Percentiles rank a stretch among this genome's conserved stretches.
Conservation (phyloP, 2,888 invertebrate species). For the Phaedon cochleariae region DNA sequence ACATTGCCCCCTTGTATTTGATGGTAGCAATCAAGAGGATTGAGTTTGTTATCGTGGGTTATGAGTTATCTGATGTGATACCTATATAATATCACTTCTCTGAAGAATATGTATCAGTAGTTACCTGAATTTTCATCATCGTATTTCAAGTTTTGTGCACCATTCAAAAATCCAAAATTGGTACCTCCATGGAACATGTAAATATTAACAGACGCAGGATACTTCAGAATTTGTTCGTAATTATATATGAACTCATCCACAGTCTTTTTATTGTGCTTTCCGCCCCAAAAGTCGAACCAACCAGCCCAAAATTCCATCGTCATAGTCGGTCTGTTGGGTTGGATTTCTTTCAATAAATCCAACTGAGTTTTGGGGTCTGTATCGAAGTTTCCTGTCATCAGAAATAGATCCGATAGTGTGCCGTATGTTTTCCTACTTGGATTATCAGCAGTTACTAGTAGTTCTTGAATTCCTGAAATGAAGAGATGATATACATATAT, state of each 20-base stretch:
- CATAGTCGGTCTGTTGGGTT: constrained; percentile 65
- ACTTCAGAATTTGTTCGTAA: constrained; percentile 46
- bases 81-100: no score
- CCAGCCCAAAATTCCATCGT: constrained; percentile 69
- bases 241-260: constrained; percentile 39
- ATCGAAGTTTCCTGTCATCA: constrained; percentile 66
- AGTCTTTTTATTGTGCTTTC: constrained; percentile 44
- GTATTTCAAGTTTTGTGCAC: constrained; percentile 42
- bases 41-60: no score
- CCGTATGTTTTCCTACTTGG: constrained; percentile 47
- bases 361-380: constrained; percentile 59
- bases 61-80: no score
- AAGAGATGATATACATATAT: neutral
- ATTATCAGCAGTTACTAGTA: constrained; percentile 66
- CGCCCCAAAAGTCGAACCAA: constrained; percentile 68
- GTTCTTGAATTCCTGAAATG: constrained; percentile 55
- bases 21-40: no score
- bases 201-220: constrained; percentile 76
- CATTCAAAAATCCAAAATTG: constrained; percentile 76
- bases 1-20: no score
- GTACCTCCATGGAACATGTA: constrained; percentile 95
- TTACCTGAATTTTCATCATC: constrained; percentile 34
- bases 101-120: neutral
- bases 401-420: constrained; percentile 53
- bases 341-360: constrained; percentile 57